Evolutionary conservation across 2,888 invertebrate genomes (phyloP).

Genomic region (Ectemnius cavifrons): DNA sequence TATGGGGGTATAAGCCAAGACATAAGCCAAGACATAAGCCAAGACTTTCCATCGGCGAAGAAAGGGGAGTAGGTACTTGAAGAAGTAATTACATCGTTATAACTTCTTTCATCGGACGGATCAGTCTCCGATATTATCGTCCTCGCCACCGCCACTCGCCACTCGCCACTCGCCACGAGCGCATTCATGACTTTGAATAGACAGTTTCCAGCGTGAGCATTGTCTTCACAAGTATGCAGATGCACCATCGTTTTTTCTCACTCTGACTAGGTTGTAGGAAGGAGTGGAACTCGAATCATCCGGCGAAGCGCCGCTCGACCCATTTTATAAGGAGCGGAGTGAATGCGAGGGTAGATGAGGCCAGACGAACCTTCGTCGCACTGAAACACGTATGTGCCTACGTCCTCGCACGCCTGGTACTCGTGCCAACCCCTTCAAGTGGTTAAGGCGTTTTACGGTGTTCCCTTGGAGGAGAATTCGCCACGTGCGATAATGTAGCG

Average conservation of each 20-base stretch:
- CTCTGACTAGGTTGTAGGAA: neutral
- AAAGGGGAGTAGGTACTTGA: slow-evolving; percentile 21
- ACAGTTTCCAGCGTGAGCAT: neutral
- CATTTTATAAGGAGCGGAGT: neutral
- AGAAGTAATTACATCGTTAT: slow-evolving; percentile 8
- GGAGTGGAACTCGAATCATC: neutral
- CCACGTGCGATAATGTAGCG: slow-evolving; percentile 9
- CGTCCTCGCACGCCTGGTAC: slow-evolving; percentile 21
- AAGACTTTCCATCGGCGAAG: slow-evolving; percentile 25
- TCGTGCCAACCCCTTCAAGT: slow-evolving; percentile 27
- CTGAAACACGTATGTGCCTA: slow-evolving; percentile 41
- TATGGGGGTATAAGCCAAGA: slow-evolving; percentile 9
- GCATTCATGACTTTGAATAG: neutral
- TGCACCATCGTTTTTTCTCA: neutral
- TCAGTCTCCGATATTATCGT: neutral
- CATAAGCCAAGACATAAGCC: slow-evolving; percentile 19
- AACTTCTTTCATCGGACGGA: slow-evolving; percentile 5
- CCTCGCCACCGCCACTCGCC: no score
- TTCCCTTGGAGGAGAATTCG: slow-evolving; percentile 13
- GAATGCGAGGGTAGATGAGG: slow-evolving; percentile 45
- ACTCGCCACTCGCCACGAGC: neutral
- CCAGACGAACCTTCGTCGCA: slow-evolving; percentile 31
- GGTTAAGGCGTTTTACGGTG: slow-evolving; percentile 44
- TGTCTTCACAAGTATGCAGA: neutral
- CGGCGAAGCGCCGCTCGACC: slow-evolving; percentile 9